Base-by-base conservation (phyloP, 2,888 invertebrate genomes). In the Rotaria socialis region DNA sequence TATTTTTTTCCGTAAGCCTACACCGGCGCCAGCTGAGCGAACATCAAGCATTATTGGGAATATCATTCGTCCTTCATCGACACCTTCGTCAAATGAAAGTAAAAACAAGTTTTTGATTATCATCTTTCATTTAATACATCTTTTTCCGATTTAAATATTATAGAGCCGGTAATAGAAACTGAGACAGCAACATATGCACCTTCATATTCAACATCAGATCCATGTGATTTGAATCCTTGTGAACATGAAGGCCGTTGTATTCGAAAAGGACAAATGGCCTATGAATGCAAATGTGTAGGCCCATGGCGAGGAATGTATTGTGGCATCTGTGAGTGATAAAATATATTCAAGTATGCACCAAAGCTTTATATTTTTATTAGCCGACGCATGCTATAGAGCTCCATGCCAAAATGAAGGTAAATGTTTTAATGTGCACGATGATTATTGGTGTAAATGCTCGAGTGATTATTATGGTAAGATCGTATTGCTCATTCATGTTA, bases 221-320 rank as follows among this genome's bases (percentile, higher is more conserved):
- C 24, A 22, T 80, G 80, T 10, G 0, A 3, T 1, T 47, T 24
- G 5, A 47, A 80, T 47, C 80, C 80, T 43, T 80, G 80, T 47
- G 47, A 47, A 22, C 0, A 80, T n/a, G n/a, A 4, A 11, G 80
- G 80, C 6, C 22, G 47, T 5, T 80, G 80, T n/a, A n/a, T n/a
- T 10, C n/a, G 19, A 47, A 80, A 3, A 41, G 43, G 11, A n/a
- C 14, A 22, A 80, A 43, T n/a, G 80, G 14, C 24, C 2, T 80
- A 47, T n/a, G 47, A 47, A n/a, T 80, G 80, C 19, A 43, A n/a
- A 80, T 80, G 80, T n/a, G 47, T 80, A 4, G 80, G 80, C 2
- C 80, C 80, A 80, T 80, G 80, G 80, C 80, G 80, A 47, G 80
- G 80, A 7, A n/a, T 80, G 0, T n/a, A 24, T 80, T 80, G 80